Evolutionary conservation across 2,113 vertebrate species (phyloP), one percentile per base, ranked within the genome.

Genomic region (Gracilinanus agilis): DNA sequence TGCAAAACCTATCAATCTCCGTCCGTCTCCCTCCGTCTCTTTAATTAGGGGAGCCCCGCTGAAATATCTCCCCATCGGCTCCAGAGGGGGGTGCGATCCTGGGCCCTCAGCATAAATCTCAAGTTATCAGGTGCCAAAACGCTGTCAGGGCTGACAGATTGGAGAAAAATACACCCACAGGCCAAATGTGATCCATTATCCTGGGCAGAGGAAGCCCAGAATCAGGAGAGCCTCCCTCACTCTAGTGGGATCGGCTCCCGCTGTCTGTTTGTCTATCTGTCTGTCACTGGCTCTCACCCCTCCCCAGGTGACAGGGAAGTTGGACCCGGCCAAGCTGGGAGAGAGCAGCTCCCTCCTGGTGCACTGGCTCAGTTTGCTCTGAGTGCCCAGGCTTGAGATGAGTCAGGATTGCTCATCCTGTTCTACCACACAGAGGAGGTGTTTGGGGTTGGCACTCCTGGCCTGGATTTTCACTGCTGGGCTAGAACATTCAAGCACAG

Each of bases 1-100:
- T 98, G 97, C 97, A 96, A 97, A 98, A 97, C 96, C 96, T 97
- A 98, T 98, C 98, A 98, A 98, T 98, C 98, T 97, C 97, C 97
- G 97, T 56, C 91, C 96, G 96, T 98, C 98, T 97, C 96, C 97
- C 98, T 97, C 97, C 96, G 97, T 98, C 95, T 95, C 96, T 98
- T 98, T 98, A 98, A 98, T 98, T 98, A 98, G 97, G 96, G 97
- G 97, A 98, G 96, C 97, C 98, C 98, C 97, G 97, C 98, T 98
- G 98, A 98, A 98, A 98, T 98, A 98, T 98, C 97, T 98, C 97
- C 97, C 97, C 98, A 98, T 98, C 97, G 97, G 95, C 96, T 97
- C 93, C 96, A 96, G 98, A 97, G 97, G 96, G 97, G 98, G 97
- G 97, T 97, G 98, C 91, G 25, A 97, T 98, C 97, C 97, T 97